Evolutionary conservation across 1,140 invertebrate species (phyloP), one percentile per base, ranked within the genome.

Genomic region (Harpegnathos saltator): DNA sequence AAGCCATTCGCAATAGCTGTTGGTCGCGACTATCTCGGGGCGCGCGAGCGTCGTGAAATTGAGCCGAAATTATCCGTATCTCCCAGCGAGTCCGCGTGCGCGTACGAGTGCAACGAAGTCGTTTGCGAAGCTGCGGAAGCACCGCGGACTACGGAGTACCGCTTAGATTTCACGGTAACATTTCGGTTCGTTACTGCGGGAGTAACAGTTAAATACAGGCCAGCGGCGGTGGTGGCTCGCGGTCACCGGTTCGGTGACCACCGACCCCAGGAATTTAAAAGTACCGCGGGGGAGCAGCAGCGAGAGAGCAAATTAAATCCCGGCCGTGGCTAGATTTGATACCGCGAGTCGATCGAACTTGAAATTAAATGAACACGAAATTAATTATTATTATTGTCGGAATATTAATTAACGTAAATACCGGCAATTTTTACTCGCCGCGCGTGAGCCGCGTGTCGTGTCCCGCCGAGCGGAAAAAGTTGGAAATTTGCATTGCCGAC

Each of bases 141-240:
- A 80, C 22, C 22, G 50, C 38, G 52, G 50, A 54, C 29, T 44
- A 48, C 19, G 7, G 7, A 63, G 14, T 82, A n/a, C n/a, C 19
- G 48, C 44, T 38, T 75, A 19, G 17, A 19, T 62, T 82, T 73
- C 48, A 73, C 59, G 48, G 19, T 50, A 44, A 14, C 38, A 59
- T 74, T 82, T 63, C 17, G 61, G 71, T 82, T 75, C 80, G 71
- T 82, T 82, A 65, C 59, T 38, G 22, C 61, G 24, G 58, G 50
- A 82, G 69, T 74, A 56, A 38, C 38, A 48, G 80, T 63, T 82
- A 74, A 74, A 77, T 77, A 77, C 48, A 63, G 3, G 7, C 58
- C 26, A 33, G 61, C 73, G 4, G 44, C 50, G 19, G 44, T 44
- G 38, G n/a, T n/a, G 38, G 29, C 29, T 1, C 29, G 54, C 66